Evolutionary conservation across 2,888 invertebrate species (phyloP).

Genomic region (Epiblema foenella): DNA sequence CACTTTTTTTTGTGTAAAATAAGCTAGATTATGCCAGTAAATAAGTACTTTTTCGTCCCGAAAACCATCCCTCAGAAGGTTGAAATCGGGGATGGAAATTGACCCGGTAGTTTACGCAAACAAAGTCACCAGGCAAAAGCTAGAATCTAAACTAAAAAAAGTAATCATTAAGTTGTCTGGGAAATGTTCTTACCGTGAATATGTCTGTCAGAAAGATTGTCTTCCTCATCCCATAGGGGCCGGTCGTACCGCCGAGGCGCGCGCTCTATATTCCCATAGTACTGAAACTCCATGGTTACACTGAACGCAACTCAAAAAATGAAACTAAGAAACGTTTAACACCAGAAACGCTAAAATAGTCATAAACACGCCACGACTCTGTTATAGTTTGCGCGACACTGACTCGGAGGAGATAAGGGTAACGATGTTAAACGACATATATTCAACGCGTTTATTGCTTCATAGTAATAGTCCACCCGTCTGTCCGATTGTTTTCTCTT

Average conservation of each 20-base stretch:
- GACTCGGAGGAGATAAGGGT: slow-evolving; percentile 73
- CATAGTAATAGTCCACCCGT: neutral
- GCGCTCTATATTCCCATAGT: slow-evolving; percentile 74
- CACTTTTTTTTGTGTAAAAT: no score
- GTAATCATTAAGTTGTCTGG: neutral
- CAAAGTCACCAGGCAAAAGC: no score
- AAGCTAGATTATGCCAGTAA: no score
- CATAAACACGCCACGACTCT: slow-evolving; percentile 64
- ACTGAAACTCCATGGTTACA: slow-evolving; percentile 76
- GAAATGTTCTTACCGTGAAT: slow-evolving; percentile 67
- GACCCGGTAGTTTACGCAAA: no score
- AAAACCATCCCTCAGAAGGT: no score
- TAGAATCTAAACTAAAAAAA: no score
- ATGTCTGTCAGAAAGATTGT: slow-evolving; percentile 74
- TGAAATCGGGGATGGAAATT: no score
- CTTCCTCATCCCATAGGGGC: slow-evolving; percentile 81
- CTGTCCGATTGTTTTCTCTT: slow-evolving; percentile 16
- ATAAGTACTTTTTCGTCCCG: no score
- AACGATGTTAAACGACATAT: slow-evolving; percentile 60
- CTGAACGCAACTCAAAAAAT: slow-evolving; percentile 51
- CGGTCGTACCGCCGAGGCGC: slow-evolving; percentile 67
- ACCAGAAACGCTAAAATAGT: slow-evolving; percentile 49
- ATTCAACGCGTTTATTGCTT: slow-evolving; percentile 26
- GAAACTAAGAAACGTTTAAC: slow-evolving; percentile 50
- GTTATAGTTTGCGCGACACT: slow-evolving; percentile 70